Percentiles rank a stretch among this genome's conserved stretches.
Evolutionary conservation across 2,113 vertebrate species (phyloP).

Genomic region (Hystrix cristata): DNA sequence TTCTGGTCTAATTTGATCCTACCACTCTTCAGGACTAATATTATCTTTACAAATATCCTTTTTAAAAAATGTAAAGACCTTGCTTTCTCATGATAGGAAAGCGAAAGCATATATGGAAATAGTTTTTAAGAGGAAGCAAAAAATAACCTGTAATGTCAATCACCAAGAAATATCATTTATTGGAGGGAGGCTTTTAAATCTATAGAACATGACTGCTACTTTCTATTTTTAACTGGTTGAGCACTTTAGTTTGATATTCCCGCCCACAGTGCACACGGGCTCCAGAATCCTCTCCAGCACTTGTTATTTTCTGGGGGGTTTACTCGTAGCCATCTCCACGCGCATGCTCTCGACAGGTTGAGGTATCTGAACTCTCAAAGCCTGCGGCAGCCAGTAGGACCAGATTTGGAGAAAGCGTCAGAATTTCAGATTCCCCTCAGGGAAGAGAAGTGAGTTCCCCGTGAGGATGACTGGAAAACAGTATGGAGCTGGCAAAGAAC

Average conservation of each 20-base stretch:
- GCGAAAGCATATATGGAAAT: not conserved
- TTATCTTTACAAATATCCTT: not conserved
- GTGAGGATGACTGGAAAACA: not conserved
- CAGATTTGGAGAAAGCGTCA: not conserved
- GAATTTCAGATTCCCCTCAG: not conserved
- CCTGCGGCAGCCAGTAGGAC: not conserved
- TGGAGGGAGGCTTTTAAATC: not conserved
- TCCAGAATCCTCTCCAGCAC: accelerated
- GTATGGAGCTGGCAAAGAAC: not conserved
- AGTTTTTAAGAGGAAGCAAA: not conserved
- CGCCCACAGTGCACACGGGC: not conserved
- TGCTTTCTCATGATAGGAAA: not conserved
- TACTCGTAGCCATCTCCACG: too few relatives aligned
- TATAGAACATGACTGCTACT: not conserved
- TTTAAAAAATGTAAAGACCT: not conserved
- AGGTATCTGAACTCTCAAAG: not conserved
- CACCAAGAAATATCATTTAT: not conserved
- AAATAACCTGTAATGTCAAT: not conserved
- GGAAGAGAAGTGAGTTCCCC: too few relatives aligned
- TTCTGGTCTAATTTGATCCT: not conserved
- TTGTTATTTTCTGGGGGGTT: not conserved
- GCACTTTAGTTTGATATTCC: too few relatives aligned
- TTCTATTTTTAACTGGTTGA: not conserved
- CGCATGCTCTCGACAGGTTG: not conserved
- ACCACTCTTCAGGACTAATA: not conserved